Evolutionary conservation across 64 coral and sea anemone genomes (phyloP).

Genomic region (Dendrophyllia cribrosa): DNA sequence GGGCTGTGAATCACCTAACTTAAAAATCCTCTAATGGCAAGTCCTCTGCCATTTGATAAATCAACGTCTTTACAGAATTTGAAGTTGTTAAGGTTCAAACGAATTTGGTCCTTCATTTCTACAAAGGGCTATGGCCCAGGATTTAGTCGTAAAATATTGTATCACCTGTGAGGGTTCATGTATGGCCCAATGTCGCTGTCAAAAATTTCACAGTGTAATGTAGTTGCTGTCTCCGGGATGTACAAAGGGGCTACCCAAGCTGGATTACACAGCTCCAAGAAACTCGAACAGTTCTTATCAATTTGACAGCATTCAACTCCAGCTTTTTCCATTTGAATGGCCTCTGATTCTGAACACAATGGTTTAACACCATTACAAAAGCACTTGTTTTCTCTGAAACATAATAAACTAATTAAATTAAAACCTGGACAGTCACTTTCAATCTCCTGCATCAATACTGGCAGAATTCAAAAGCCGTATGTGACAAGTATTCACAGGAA

Average conservation of each 20-base stretch:
- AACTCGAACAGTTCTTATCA: conserved; percentile 27
- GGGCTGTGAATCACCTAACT: too few relatives aligned
- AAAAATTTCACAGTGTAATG: conserved; percentile 41
- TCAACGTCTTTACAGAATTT: too few relatives aligned
- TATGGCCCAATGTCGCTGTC: conserved; percentile 70
- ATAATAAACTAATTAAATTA: neutral
- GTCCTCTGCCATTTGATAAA: too few relatives aligned
- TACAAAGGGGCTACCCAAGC: conserved; percentile 89
- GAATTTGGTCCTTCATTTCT: neutral
- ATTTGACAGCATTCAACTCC: conserved; percentile 15
- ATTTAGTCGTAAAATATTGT: neutral
- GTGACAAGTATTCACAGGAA: too few relatives aligned
- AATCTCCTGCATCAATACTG: too few relatives aligned
- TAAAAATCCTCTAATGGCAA: too few relatives aligned
- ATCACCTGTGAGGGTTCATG: conserved; percentile 65
- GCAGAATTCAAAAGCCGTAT: too few relatives aligned
- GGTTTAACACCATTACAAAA: conserved; percentile 3
- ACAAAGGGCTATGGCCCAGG: neutral
- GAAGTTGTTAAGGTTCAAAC: too few relatives aligned
- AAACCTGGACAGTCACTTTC: neutral
- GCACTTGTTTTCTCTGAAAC: conserved; percentile 6
- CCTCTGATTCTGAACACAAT: neutral
- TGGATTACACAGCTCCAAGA: conserved; percentile 70
- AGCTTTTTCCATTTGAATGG: neutral
- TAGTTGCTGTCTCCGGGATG: neutral